Evolutionary conservation across 2,888 invertebrate species (phyloP).

Genomic region (Apodemia mormo): DNA sequence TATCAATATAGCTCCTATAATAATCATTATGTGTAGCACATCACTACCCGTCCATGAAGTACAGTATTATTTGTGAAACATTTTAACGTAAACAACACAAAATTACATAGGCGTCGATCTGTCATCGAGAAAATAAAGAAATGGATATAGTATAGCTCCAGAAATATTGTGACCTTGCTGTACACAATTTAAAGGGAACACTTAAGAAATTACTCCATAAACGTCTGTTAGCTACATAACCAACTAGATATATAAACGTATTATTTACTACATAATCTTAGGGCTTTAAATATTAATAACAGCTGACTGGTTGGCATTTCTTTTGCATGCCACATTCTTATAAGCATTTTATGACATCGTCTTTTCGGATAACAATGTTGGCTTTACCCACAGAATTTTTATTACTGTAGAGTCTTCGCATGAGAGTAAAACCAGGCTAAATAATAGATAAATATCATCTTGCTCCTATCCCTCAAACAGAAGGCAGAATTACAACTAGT

Average conservation of each 20-base stretch:
- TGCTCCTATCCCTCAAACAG: no score
- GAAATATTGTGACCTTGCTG: background rate
- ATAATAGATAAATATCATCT: no score
- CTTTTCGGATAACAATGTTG: constrained; percentile 41
- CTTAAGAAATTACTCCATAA: background rate
- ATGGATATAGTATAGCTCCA: background rate
- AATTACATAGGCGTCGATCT: no score
- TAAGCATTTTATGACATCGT: constrained; percentile 38
- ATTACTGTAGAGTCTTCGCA: background rate
- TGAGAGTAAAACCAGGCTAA: background rate
- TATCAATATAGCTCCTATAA: no score
- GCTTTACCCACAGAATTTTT: background rate
- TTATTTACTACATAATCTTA: background rate
- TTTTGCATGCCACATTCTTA: constrained; percentile 31
- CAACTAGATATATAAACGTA: background rate
- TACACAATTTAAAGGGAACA: background rate
- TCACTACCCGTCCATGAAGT: no score
- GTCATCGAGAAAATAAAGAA: no score
- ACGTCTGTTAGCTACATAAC: constrained; percentile 1
- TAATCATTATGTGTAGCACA: no score
- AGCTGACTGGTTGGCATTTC: background rate
- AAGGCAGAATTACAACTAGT: no score
- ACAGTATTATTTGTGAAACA: no score
- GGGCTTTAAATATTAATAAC: constrained; percentile 9
- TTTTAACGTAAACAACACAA: no score